Evolutionary conservation across 1,140 invertebrate genomes (phyloP).

Genomic region (Lordiphosa clarofinis): DNA sequence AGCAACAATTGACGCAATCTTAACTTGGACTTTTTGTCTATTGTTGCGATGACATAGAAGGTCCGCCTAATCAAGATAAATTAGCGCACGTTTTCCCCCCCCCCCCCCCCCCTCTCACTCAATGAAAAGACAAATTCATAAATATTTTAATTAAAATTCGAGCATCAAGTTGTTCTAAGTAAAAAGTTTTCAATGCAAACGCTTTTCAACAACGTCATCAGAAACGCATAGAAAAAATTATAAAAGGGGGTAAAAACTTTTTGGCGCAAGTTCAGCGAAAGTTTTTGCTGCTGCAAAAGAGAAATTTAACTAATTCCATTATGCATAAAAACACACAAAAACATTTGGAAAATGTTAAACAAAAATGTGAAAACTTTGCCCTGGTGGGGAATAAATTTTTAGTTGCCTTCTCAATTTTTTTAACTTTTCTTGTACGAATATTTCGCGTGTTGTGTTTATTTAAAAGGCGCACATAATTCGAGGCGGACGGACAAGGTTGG

Average conservation of each 20-base stretch:
- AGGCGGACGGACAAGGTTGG: neutral
- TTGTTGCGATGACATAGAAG: neutral
- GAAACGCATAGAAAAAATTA: constrained; percentile 13
- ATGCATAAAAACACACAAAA: constrained; percentile 17
- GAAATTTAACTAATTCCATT: constrained; percentile 20
- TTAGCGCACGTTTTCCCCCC: constrained; percentile 1
- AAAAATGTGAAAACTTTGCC: constrained; percentile 22
- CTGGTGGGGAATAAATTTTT: constrained; percentile 2
- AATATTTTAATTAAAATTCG: constrained; percentile 21
- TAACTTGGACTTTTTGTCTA: neutral
- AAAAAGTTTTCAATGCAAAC: constrained; percentile 10
- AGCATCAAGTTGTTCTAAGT: constrained; percentile 12
- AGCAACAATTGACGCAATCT: neutral
- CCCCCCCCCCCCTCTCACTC: no score
- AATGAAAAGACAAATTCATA: constrained; percentile 2
- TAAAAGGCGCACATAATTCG: constrained; percentile 14
- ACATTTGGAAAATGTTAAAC: constrained; percentile 50
- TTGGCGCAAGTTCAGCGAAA: constrained; percentile 19
- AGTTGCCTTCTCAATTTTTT: no score
- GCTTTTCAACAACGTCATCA: constrained; percentile 13
- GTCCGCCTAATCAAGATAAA: constrained; percentile 4
- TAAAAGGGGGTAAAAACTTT: constrained; percentile 1
- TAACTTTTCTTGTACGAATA: neutral
- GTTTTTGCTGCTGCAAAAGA: constrained; percentile 1
- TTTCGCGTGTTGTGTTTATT: constrained; percentile 11